Conservation (phyloP, 2,888 invertebrate genomes). For the Thera britannica region DNA sequence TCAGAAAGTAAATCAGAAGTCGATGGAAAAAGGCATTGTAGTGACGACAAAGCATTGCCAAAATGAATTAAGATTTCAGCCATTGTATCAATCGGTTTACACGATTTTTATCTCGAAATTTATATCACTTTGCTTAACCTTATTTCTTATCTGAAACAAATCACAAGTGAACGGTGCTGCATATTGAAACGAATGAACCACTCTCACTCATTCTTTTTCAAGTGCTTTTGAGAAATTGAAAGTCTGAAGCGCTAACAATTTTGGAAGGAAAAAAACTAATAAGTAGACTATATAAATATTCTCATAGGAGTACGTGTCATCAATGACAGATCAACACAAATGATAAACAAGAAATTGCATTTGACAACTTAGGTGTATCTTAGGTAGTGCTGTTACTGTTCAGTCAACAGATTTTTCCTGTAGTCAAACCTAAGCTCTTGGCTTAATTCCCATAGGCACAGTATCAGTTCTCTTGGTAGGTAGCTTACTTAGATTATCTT, state of each 20-base stretch:
- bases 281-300: background rate
- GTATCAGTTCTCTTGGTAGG: background rate
- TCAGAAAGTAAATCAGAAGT: too few relatives aligned
- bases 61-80: background rate
- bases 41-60: too few relatives aligned
- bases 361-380: too few relatives aligned
- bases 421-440: too few relatives aligned
- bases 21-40: too few relatives aligned
- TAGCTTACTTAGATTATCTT: background rate
- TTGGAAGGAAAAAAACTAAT: background rate
- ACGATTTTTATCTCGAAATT: conserved; percentile 17
- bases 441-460: background rate
- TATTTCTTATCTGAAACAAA: conserved; percentile 15
- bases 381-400: too few relatives aligned
- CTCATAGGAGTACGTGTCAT: too few relatives aligned
- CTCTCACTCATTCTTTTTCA: conserved; percentile 16
- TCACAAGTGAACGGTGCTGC: conserved; percentile 13
- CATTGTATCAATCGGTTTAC: conserved; percentile 11
- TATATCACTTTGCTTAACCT: conserved; percentile 13
- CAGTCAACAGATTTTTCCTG: too few relatives aligned
- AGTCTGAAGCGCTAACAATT: background rate
- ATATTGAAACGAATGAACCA: conserved; percentile 7
- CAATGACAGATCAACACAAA: too few relatives aligned
- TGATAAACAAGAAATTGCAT: too few relatives aligned
- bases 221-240: conserved; percentile 15